These are phyloP conservation scores for Arvicanthis niloticus DNA, from an alignment of 2,113 vertebrate genomes.

Conservation along the genomic window DNA sequence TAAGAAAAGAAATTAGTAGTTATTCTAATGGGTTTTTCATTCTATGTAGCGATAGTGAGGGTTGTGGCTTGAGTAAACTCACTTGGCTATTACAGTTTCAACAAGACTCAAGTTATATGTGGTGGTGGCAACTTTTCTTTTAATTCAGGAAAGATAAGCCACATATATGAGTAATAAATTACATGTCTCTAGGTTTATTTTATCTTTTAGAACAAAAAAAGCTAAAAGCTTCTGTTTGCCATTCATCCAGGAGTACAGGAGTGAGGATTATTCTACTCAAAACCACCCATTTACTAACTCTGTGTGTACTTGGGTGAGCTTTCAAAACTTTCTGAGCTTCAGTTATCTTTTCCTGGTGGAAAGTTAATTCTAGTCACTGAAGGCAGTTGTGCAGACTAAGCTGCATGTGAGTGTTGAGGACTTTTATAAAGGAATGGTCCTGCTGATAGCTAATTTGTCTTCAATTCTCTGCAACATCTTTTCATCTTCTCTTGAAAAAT, in stretches of 20 bases:
- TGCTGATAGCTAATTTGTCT: constrained; percentile 62
- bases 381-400: constrained; percentile 1
- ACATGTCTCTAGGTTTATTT: constrained; percentile 6
- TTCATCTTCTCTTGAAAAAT: constrained; percentile 61
- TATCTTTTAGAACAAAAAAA: background rate
- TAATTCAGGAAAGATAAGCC: background rate
- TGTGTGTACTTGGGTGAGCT: background rate
- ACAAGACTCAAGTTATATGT: background rate
- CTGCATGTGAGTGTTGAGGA: background rate
- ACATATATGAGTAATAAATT: background rate
- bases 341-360: constrained; percentile 18
- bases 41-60: too few species aligned
- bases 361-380: background rate
- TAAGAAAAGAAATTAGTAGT: background rate
- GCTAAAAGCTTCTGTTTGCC: background rate
- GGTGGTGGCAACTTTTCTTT: background rate
- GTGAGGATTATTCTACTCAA: background rate
- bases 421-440: background rate
- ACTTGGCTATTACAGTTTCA: too few species aligned
- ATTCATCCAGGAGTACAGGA: background rate
- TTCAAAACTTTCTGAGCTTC: constrained; percentile 6
- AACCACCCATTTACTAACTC: constrained; percentile 22
- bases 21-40: background rate
- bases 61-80: too few species aligned
- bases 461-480: constrained; percentile 19